Evolutionary conservation across 2,797 vertebrate genomes (phyloP), one percentile per base, ranked within the genome.

Genomic region (Danionella dracula): DNA sequence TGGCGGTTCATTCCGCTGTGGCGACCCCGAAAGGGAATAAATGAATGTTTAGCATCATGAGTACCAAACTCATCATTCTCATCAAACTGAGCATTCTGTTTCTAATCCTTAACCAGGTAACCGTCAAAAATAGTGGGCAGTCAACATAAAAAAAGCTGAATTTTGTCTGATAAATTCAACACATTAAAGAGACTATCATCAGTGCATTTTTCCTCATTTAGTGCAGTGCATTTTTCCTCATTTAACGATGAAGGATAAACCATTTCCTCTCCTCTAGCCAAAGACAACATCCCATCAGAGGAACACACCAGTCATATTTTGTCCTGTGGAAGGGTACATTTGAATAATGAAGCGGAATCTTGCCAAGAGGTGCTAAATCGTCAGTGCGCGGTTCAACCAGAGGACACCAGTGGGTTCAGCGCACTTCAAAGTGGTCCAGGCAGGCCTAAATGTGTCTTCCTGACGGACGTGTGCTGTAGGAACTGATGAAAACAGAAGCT

Each of bases 401-500:
- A 62, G 71, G 74, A 74, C 76, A 72, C 48, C 68, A 60, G 44
- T 44, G 57, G 16, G 46, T 71, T 66, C 63, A 34, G 58, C 72
- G 56, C 15, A 57, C 41, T 62, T 66, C 70, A 66, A 44, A 37
- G 45, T 68, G 65, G 50, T 74, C 45, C 19, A 44, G 27, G 27
- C 42, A 45, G 29, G 60, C 15, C 40, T 44, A 49, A 69, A 48
- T 34, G 17, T 53, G 54, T n/a, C 67, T 17, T 51, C 48, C 32
- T 69, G 66, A 62, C 48, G 65, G 72, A 72, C 66, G 60, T 32
- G 69, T 69, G 60, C 37, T 60, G 21, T 63, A 66, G 68, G 63
- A 61, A 62, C 56, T 74, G 66, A 37, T 41, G 69, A 64, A 69
- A 69, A 78, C 77, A 73, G 71, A 71, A 73, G 76, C 72, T 76